Conservation (phyloP, 2,113 vertebrate species). For the Eublepharis macularius region DNA sequence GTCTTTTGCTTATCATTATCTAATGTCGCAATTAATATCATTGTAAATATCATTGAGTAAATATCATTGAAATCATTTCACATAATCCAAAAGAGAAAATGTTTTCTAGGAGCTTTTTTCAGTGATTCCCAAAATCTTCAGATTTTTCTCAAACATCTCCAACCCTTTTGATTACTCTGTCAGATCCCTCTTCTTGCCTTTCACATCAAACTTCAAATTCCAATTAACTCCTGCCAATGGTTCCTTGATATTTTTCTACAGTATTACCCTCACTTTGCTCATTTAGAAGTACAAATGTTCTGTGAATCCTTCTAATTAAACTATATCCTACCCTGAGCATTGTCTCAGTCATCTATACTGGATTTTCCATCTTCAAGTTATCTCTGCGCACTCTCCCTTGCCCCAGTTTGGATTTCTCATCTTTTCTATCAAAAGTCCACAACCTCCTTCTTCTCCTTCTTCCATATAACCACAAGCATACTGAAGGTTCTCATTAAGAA, state of each 20-base stretch:
- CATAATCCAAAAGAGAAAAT: too few relatives aligned
- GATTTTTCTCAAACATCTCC: too few relatives aligned
- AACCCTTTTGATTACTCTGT: too few relatives aligned
- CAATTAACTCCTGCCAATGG: neutral
- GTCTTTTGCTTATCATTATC: too few relatives aligned
- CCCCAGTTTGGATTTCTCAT: neutral
- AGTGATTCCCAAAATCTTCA: too few relatives aligned
- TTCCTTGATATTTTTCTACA: neutral
- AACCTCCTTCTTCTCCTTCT: neutral
- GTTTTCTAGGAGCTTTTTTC: too few relatives aligned
- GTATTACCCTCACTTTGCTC: neutral
- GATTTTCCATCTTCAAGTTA: neutral
- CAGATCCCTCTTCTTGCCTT: neutral
- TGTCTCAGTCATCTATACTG: neutral
- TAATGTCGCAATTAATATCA: too few relatives aligned
- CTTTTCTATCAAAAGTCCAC: neutral
- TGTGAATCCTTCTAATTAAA: constrained; percentile 16
- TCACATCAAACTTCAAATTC: neutral
- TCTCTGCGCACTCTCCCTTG: neutral
- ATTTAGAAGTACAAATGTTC: constrained; percentile 4
- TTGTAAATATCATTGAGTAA: too few relatives aligned
- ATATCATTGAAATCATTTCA: too few relatives aligned
- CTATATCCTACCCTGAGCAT: neutral
- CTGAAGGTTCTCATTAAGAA: neutral
- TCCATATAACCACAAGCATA: neutral